Evolutionary conservation across 2,888 invertebrate species (phyloP), one percentile per base, ranked within the genome.

Genomic region (Pherbina coryleti): DNA sequence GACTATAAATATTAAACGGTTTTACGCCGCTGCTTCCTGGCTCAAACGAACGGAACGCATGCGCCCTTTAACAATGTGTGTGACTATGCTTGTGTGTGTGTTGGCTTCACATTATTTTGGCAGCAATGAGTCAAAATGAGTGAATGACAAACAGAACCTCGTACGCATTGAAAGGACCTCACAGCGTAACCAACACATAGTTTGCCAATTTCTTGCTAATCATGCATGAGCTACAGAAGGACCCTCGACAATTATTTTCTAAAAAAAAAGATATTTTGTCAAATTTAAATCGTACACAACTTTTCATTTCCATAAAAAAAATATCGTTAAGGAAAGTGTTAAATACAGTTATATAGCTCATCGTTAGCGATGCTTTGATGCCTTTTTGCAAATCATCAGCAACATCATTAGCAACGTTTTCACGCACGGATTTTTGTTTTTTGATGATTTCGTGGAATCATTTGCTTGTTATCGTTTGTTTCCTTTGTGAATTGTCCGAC

Each of bases 1-100:
- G 44, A 66, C 60, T 34, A 62, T 75, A 75, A 75, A 75, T 55
- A 75, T 67, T 75, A 75, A 75, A 75, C 75, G 67, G 67, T 75
- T 75, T 66, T 66, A 75, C 75, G 64, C 64, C n/a, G 28, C 51
- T 64, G 51, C 19, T 64, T 64, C 51, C 74, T 25, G 64, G 11
- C 66, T 22, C 17, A 57, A 22, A n/a, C n/a, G 22, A 72, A 37
- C 22, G 34, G 28, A 7, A 49, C 51, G 25, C 44, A 22, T 11
- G 49, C 44, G 22, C 22, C 1, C 37, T 14, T 9, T 19, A 22
- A 67, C n/a, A 19, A 19, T 22, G 22, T 37, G 5, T n/a, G n/a
- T 62, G 28, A 11, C 3, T 69, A 28, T 57, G 72, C n/a, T n/a
- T 28, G 70, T 17, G 19, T 55, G 19, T 28, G 53, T 28, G 14